Percentiles rank a stretch among this genome's conserved stretches.
phyloP scores from a whole-genome alignment of 1,140 invertebrate species.

The Hycleus phaleratus region DNA sequence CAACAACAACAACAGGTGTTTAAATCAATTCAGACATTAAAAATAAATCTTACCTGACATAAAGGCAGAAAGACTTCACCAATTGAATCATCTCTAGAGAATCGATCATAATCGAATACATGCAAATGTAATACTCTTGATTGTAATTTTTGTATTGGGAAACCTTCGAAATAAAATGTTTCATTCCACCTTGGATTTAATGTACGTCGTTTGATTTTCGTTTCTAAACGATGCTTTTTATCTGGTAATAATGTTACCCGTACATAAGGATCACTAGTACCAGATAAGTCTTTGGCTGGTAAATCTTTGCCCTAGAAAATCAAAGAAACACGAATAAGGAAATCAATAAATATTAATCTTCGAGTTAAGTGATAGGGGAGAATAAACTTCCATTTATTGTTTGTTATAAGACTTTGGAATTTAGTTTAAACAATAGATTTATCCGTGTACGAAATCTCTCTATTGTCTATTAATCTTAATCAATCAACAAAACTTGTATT shows the following conservation, averaged over 20 bases:
- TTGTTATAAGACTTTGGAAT: too few relatives aligned
- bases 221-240: conserved; percentile 93
- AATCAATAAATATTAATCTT: too few relatives aligned
- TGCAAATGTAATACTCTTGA: conserved; percentile 87
- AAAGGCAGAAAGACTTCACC: conserved; percentile 92
- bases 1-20: neutral
- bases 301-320: conserved; percentile 74
- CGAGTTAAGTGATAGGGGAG: too few relatives aligned
- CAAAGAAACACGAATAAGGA: too few relatives aligned
- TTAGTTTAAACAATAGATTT: too few relatives aligned
- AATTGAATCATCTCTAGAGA: conserved; percentile 90
- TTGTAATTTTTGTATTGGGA: conserved; percentile 87
- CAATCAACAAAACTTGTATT: too few relatives aligned
- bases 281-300: conserved; percentile 89
- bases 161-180: conserved; percentile 96
- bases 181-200: conserved; percentile 97
- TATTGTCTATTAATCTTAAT: too few relatives aligned
- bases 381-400: too few relatives aligned
- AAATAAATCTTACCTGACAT: conserved; percentile 64
- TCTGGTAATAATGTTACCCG: conserved; percentile 88
- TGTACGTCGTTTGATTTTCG: conserved; percentile 92
- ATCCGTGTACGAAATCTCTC: too few relatives aligned
- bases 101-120: conserved; percentile 93
- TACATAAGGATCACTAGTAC: conserved; percentile 89
- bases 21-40: neutral